Evolutionary conservation across 2,113 vertebrate species (phyloP).

Genomic region (Psilopogon haemacephalus): DNA sequence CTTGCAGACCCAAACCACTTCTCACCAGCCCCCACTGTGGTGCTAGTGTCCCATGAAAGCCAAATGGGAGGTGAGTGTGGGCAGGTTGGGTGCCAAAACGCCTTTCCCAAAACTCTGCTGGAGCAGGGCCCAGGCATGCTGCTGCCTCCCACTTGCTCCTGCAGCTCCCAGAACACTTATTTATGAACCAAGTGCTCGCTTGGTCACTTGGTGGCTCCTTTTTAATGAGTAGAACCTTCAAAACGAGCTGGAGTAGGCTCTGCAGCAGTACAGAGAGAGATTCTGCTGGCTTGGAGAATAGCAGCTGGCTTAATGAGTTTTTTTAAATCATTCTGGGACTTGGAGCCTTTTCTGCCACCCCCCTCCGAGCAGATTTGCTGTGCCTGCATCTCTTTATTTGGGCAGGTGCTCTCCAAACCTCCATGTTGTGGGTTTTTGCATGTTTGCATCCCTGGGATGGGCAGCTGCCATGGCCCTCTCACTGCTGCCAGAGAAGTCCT

Average conservation of each 20-base stretch:
- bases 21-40: fast-evolving
- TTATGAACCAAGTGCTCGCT: neutral
- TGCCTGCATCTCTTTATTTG: neutral
- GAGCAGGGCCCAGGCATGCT: neutral
- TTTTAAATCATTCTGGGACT: neutral
- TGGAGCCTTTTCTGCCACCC: neutral
- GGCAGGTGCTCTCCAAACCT: neutral
- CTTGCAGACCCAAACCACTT: neutral
- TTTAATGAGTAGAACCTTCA: neutral
- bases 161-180: neutral
- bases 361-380: neutral
- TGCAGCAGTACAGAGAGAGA: neutral
- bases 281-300: neutral
- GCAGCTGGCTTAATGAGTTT: neutral
- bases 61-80: neutral
- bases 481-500: fast-evolving
- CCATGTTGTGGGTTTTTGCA: neutral
- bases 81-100: neutral
- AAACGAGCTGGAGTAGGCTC: neutral
- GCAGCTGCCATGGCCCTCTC: fast-evolving
- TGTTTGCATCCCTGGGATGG: neutral
- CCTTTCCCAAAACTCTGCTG: neutral
- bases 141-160: fast-evolving
- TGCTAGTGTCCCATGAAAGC: neutral
- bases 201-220: neutral